phyloP scores from a whole-genome alignment of 2,888 invertebrate species.

The Amphipoea lucens region DNA sequence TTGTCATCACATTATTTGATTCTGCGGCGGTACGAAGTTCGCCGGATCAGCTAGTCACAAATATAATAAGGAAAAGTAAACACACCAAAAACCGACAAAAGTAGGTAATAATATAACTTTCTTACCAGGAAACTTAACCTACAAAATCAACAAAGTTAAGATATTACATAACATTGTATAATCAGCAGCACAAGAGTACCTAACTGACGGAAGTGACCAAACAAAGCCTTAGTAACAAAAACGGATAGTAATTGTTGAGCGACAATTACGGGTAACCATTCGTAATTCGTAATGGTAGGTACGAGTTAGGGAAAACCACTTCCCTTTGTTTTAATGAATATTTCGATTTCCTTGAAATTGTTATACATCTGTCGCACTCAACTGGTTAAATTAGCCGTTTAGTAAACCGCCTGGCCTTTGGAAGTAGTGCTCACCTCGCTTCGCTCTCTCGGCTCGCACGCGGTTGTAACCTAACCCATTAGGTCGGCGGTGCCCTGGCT shows the following conservation, averaged over 20 bases:
- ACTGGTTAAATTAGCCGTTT: too few species aligned
- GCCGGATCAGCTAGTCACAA: too few species aligned
- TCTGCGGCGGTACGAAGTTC: too few species aligned
- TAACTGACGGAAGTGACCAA: conserved; percentile 42
- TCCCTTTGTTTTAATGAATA: conserved; percentile 29
- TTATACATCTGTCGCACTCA: background rate
- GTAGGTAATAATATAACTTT: conserved; percentile 13
- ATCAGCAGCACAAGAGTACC: conserved; percentile 20
- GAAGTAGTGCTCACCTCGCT: too few species aligned
- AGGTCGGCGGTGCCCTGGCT: too few species aligned
- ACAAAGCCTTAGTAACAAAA: conserved; percentile 38
- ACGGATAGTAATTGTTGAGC: conserved; percentile 38
- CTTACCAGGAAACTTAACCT: conserved; percentile 48
- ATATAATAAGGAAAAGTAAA: too few species aligned
- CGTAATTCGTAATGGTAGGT: conserved; percentile 33
- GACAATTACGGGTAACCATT: conserved; percentile 24
- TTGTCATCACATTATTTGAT: too few species aligned
- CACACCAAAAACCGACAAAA: conserved; percentile 10
- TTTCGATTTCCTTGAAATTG: background rate
- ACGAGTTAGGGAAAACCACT: conserved; percentile 31
- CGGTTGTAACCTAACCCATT: too few species aligned
- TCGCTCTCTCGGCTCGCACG: too few species aligned
- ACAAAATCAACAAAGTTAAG: conserved; percentile 40
- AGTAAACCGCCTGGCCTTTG: too few species aligned
- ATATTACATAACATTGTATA: conserved; percentile 47